Conservation (phyloP, 23 tunicate species). For the Styela plicata region DNA sequence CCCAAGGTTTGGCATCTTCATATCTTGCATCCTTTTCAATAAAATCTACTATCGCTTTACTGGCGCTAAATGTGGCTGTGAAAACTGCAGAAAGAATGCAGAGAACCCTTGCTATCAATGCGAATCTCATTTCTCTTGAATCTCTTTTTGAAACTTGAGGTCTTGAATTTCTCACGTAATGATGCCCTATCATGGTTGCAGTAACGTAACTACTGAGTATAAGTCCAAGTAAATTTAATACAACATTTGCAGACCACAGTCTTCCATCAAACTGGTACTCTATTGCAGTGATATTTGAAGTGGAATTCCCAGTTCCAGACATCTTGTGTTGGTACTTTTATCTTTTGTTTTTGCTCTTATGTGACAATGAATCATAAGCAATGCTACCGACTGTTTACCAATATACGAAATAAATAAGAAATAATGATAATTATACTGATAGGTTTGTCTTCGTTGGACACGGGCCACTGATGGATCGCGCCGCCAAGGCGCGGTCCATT, state of each 20-base stretch:
- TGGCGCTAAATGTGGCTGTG: background rate
- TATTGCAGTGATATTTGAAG: background rate
- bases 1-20: background rate
- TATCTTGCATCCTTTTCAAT: constrained; percentile 18
- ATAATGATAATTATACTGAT: too few species aligned
- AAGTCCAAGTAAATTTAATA: background rate
- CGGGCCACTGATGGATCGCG: too few species aligned
- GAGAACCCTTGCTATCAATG: constrained; percentile 12
- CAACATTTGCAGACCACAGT: constrained; percentile 1
- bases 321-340: too few species aligned
- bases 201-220: background rate
- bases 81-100: constrained; percentile 22
- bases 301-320: background rate
- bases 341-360: too few species aligned
- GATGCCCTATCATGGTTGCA: background rate
- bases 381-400: too few species aligned
- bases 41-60: constrained; percentile 1
- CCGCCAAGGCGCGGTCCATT: too few species aligned
- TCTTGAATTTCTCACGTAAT: background rate
- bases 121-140: constrained; percentile 17
- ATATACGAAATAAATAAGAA: too few species aligned
- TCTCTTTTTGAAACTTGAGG: background rate
- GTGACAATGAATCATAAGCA: too few species aligned
- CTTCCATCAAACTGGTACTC: background rate
- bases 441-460: too few species aligned